Conservation (phyloP, 2,797 vertebrate genomes). For the Chromobotia macracanthus region DNA sequence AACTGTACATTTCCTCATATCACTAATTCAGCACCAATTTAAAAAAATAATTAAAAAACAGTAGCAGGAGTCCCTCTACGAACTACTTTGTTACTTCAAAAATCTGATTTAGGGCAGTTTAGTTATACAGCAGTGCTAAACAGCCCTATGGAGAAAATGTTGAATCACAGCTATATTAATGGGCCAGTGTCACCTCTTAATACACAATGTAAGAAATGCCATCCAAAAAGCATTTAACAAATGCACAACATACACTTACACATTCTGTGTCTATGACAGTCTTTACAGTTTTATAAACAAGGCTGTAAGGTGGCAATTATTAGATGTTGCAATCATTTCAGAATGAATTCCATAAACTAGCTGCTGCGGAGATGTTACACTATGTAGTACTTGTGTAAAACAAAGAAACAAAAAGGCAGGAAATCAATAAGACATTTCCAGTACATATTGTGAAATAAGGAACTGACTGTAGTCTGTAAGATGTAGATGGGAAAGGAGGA, state of each 20-base stretch:
- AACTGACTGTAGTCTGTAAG: background rate
- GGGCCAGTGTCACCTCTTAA: conserved; percentile 14
- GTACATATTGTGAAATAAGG: background rate
- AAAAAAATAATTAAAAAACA: conserved; percentile 2
- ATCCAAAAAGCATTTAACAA: background rate
- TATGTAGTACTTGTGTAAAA: background rate
- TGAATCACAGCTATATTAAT: background rate
- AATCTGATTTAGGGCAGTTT: background rate
- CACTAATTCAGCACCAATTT: conserved; percentile 37
- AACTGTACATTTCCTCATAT: conserved; percentile 24
- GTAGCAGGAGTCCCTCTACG: background rate
- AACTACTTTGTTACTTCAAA: background rate
- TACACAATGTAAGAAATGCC: background rate
- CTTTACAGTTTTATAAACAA: conserved; percentile 13
- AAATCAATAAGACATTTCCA: conserved; percentile 22
- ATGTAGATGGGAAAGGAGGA: background rate
- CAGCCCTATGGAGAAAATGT: conserved; percentile 23
- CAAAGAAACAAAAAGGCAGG: background rate
- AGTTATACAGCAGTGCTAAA: conserved; percentile 9
- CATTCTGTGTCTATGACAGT: conserved; percentile 22
- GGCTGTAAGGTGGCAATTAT: conserved; percentile 25
- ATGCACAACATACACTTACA: background rate
- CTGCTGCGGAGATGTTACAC: conserved; percentile 9
- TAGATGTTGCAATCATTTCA: background rate
- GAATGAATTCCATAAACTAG: conserved; percentile 20